Conservation (phyloP, 1,140 invertebrate species). For the Bombus picipes region DNA sequence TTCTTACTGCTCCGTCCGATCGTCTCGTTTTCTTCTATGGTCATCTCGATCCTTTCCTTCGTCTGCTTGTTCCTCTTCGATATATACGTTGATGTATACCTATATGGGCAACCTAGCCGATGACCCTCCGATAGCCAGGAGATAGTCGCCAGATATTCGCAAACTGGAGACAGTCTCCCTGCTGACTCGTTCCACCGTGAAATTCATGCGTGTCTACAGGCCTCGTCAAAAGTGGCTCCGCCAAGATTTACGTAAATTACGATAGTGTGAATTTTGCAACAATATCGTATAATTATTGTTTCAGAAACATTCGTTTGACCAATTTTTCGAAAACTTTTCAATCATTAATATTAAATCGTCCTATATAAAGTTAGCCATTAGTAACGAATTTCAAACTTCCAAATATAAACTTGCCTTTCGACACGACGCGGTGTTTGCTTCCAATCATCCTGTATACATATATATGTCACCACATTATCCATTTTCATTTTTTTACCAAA, state of each 20-base stretch:
- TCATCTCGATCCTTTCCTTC: conserved; percentile 3
- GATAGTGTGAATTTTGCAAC: neutral
- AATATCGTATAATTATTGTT: neutral
- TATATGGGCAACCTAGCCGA: conserved; percentile 68
- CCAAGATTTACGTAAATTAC: neutral
- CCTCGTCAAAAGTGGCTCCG: conserved; percentile 51
- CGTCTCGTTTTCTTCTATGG: neutral
- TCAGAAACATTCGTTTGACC: neutral
- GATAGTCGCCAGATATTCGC: conserved; percentile 77
- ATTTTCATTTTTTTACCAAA: too few species aligned
- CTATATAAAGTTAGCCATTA: too few species aligned
- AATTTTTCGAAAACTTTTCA: neutral
- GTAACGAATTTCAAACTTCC: neutral
- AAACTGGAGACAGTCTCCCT: conserved; percentile 69
- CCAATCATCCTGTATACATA: too few species aligned
- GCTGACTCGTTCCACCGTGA: conserved; percentile 61
- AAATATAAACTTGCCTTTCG: neutral
- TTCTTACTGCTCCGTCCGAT: neutral
- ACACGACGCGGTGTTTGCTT: neutral
- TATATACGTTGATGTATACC: conserved; percentile 43
- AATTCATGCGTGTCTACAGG: conserved; percentile 72
- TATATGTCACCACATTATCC: too few species aligned
- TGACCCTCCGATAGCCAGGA: conserved; percentile 74
- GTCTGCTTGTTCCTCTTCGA: conserved; percentile 29
- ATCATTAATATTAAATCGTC: neutral